Conservation (phyloP, 2,113 vertebrate genomes). For the Scortum barcoo region DNA sequence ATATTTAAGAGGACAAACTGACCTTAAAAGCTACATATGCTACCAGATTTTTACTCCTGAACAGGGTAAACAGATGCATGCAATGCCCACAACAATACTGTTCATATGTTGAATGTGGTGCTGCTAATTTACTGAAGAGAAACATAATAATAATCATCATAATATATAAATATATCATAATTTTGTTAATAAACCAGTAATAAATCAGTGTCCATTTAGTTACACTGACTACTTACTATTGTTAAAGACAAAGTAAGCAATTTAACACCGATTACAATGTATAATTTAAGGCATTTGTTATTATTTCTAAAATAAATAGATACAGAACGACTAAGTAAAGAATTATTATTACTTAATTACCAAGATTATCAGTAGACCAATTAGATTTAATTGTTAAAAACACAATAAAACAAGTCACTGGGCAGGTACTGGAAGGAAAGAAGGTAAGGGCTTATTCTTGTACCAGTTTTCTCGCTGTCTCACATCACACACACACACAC, state of each 20-base stretch:
- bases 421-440: neutral
- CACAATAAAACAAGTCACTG: neutral
- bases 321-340: neutral
- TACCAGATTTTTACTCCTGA: neutral
- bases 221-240: neutral
- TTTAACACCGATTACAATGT: neutral
- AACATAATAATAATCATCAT: too few species aligned
- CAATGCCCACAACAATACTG: neutral
- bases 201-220: neutral
- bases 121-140: neutral
- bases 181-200: too few species aligned
- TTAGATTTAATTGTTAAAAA: neutral
- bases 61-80: neutral
- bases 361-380: neutral
- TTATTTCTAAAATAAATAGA: neutral
- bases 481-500: neutral
- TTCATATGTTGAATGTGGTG: neutral
- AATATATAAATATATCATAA: too few species aligned
- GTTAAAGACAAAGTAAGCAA: neutral
- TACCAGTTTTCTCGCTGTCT: slow-evolving; percentile 1
- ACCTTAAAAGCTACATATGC: neutral
- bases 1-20: slow-evolving; percentile 7
- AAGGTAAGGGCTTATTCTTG: neutral
- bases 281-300: neutral
- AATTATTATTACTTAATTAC: neutral